Evolutionary conservation across 2,888 invertebrate species (phyloP).

Genomic region (Phymatocera aterrima): DNA sequence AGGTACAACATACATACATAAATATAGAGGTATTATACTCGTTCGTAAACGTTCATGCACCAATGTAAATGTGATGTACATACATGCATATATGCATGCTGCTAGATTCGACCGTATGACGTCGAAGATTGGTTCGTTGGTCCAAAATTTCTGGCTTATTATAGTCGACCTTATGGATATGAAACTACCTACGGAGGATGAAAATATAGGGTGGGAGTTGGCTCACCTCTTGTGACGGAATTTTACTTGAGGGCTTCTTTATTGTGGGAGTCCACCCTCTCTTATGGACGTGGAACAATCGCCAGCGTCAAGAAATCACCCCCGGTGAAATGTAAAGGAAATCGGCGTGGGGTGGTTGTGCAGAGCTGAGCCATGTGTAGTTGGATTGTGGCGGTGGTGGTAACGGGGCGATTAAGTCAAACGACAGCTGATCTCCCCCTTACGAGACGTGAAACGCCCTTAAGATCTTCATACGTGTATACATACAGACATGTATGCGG

Average conservation of each 20-base stretch:
- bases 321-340: constrained; percentile 54
- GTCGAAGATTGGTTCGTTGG: neutral
- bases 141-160: neutral
- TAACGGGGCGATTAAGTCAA: constrained; percentile 60
- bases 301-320: constrained; percentile 60
- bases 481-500: neutral
- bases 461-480: neutral
- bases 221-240: constrained; percentile 11
- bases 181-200: neutral
- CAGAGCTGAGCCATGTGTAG: neutral
- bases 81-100: neutral
- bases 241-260: constrained; percentile 4
- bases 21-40: neutral
- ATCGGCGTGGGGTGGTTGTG: constrained; percentile 54
- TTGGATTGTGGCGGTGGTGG: neutral
- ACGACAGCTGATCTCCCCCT: constrained; percentile 64
- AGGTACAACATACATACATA: neutral
- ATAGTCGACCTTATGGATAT: neutral
- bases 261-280: constrained; percentile 62
- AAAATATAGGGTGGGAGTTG: constrained; percentile 15
- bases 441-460: constrained; percentile 33
- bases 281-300: constrained; percentile 54
- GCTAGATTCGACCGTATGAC: constrained; percentile 8
- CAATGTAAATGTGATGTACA: neutral
- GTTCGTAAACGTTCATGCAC: neutral